Evolutionary conservation across 2,888 invertebrate species (phyloP), one percentile per base, ranked within the genome.

Genomic region (Habrosyne pyritoides): DNA sequence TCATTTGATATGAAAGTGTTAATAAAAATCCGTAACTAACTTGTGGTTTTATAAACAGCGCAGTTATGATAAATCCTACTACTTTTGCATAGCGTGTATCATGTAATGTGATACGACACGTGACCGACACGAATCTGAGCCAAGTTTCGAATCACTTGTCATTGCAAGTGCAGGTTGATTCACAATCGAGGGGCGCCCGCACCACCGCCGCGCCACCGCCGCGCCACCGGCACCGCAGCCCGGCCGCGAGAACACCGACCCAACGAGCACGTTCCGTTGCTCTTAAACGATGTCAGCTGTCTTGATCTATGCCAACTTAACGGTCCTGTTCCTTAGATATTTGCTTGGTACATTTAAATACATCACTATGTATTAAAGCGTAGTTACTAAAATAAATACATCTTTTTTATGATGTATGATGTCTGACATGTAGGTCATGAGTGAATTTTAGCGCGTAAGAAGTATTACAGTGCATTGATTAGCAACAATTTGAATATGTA

Each of bases 301-400:
- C 67, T 71, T 73, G 76, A 87, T 84, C 81, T 87, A 75, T 86
- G 88, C 78, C 86, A 80, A 82, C 75, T 89, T 88, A 88, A 87
- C 88, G 87, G 73, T 57, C 56, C 61, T 58, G 65, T 63, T 73
- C 77, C 79, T 81, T 76, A 69, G 74, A 70, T 81, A 80, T 84
- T 84, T 81, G 79, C 81, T 81, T 79, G 81, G 74, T 75, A 71
- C 70, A 64, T 73, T 73, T 72, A 66, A 71, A 72, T 10, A 73
- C 67, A 71, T 69, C 62, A 68, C 59, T 66, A 64, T 59, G 69
- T 74, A 62, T 61, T 67, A 67, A 42, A 42, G 18, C 18, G 7
- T 42, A 42, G 42, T 18, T 8, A 42, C 6, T 67, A 60, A 61
- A 53, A 71, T 69, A 66, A 64, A 63, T 60, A 64, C 59, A 59